Conservation (phyloP, 2,113 vertebrate species). For the Phalacrocorax brasilianus region DNA sequence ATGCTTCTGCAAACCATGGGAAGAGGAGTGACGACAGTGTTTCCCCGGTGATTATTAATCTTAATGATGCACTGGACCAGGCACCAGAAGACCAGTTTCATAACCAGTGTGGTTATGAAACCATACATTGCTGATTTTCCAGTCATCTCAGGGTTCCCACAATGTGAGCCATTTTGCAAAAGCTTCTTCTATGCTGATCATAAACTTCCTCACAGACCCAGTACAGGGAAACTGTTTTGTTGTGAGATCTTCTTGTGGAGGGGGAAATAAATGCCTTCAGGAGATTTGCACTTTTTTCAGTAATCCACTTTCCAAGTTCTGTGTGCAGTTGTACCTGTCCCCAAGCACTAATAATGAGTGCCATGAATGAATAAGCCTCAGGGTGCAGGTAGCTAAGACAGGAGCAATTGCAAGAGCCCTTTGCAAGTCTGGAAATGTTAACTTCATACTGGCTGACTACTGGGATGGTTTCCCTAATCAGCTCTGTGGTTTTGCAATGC, state of each 20-base stretch:
- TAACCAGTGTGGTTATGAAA: background rate
- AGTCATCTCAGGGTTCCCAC: background rate
- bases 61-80: background rate
- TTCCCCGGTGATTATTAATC: background rate
- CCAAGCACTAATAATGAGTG: background rate
- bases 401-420: background rate
- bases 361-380: background rate
- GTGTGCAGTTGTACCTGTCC: background rate
- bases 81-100: background rate
- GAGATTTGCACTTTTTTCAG: background rate
- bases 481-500: background rate
- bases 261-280: background rate
- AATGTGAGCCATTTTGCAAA: background rate
- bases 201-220: background rate
- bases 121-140: background rate
- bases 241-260: background rate
- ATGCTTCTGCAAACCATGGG: background rate
- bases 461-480: background rate
- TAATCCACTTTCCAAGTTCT: background rate
- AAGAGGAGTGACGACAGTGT: background rate
- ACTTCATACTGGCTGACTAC: background rate
- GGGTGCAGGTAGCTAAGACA: background rate
- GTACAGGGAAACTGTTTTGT: background rate
- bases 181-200: background rate
- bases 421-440: background rate